A percentile compares a stretch with the other conserved stretches of the same genome.
These are phyloP conservation scores for Fistularia commersonii DNA, from an alignment of 2,797 vertebrate species.

Conservation along the genomic window DNA sequence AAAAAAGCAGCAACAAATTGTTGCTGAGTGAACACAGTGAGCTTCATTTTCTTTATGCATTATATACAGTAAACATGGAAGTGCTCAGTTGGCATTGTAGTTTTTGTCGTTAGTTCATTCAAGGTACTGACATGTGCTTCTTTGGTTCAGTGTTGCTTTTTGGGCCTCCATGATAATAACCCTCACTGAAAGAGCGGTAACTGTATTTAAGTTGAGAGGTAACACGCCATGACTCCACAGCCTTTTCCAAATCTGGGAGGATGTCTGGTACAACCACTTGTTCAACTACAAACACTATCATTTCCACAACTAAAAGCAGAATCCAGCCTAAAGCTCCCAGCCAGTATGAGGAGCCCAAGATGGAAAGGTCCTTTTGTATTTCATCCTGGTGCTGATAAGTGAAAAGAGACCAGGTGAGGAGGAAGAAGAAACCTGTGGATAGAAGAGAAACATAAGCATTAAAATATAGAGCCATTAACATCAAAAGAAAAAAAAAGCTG, in stretches of 20 bases:
- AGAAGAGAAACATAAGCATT: slow-evolving; percentile 13
- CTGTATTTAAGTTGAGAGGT: slow-evolving; percentile 12
- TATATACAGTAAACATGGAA: slow-evolving; percentile 20
- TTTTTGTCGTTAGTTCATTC: slow-evolving; percentile 12
- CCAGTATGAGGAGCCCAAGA: slow-evolving; percentile 71
- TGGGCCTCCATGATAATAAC: slow-evolving; percentile 21
- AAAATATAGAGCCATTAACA: slow-evolving; percentile 21
- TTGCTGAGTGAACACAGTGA: background rate
- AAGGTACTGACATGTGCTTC: slow-evolving; percentile 52
- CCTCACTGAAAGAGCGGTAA: slow-evolving; percentile 39
- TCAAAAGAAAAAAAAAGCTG: slow-evolving; percentile 28
- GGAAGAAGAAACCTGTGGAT: slow-evolving; percentile 77
- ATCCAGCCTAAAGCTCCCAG: slow-evolving; percentile 70
- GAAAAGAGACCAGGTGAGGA: slow-evolving; percentile 78
- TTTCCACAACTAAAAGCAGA: slow-evolving; percentile 50
- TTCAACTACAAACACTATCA: slow-evolving; percentile 58
- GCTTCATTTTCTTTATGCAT: background rate
- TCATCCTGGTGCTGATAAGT: slow-evolving; percentile 69
- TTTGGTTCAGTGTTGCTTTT: slow-evolving; percentile 13
- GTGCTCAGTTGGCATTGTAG: slow-evolving; percentile 14
- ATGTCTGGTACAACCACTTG: slow-evolving; percentile 66
- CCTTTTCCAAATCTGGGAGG: slow-evolving; percentile 63
- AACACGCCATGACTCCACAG: slow-evolving; percentile 44
- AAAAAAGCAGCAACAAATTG: background rate
- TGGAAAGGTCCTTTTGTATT: slow-evolving; percentile 59